Base-by-base conservation (phyloP, 2,888 invertebrate genomes). In the Hypomecis atomaria region DNA sequence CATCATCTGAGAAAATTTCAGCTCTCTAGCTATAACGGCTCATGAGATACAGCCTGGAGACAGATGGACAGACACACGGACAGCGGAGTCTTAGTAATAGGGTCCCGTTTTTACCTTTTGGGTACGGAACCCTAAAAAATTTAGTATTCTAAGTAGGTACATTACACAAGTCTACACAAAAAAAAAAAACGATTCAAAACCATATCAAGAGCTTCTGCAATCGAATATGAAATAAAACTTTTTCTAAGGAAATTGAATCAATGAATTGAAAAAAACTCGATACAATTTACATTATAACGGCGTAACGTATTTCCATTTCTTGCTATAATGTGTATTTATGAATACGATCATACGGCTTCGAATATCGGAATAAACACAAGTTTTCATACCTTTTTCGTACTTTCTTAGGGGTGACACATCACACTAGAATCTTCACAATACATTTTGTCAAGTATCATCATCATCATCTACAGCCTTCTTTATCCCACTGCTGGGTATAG, bases 351-450 rank as follows among this genome's bases (percentile, higher is more conserved):
- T 56, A 56, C 47, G 64, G 53, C 56, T 50, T 66, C 63, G 63
- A 55, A 67, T 64, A 64, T 62, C 59, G 48, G 53, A 64, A 67
- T 67, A 65, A 62, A 62, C 55, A 59, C 33, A 59, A 65, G 53
- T 62, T 57, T 59, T 53, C 53, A 40, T 53, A 53, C 45, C 50
- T 53, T 60, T 43, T 11, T 4, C 52, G 6, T 37, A 23, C n/a
- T 0, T 57, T 38, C 8, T 8, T 45, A 56, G 55, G 54, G 61
- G 0, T 55, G 61, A 4, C 55, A 40, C 45, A 7, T 52, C 11
- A 43, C 6, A 38, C 38, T 43, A n/a, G 11, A 43, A 43, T 23
- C 23, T 23, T 23, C 23, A 2, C 23, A 23, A 40, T 40, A 40
- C 40, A 40, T 40, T 40, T 7, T 40, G 40, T 9, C 8, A 40